Conservation (phyloP, 2,113 vertebrate genomes). For the Microcebus murinus region DNA sequence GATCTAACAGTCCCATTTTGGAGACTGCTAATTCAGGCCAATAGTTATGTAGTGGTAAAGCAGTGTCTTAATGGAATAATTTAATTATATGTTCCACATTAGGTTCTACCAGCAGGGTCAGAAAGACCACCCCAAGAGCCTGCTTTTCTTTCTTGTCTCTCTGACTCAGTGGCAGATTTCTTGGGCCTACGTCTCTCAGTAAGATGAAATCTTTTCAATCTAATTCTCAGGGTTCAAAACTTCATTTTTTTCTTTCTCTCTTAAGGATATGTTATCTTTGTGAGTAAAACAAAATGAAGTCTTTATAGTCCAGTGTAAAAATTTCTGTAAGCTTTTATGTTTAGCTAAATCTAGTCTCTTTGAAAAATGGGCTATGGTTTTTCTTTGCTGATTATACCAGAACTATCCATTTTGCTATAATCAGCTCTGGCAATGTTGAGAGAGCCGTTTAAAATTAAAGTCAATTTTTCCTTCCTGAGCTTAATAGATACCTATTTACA, state of each 20-base stretch:
- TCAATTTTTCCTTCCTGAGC: neutral
- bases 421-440: neutral
- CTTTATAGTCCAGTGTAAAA: neutral
- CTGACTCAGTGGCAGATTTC: neutral
- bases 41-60: neutral
- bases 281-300: neutral
- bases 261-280: neutral
- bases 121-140: neutral
- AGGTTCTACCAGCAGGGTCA: neutral
- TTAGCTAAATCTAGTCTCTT: neutral
- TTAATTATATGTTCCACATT: neutral
- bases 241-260: neutral
- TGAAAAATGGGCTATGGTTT: slow-evolving; percentile 10
- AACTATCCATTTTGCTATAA: neutral
- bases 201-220: neutral
- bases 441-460: slow-evolving; percentile 45
- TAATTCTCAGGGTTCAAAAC: neutral
- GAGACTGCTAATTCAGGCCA: neutral
- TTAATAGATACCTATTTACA: slow-evolving; percentile 54
- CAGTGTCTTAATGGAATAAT: neutral
- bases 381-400: slow-evolving; percentile 9
- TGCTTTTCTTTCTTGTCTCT: neutral
- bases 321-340: neutral
- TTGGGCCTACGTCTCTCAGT: neutral
- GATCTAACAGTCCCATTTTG: neutral